Evolutionary conservation across 1,140 invertebrate genomes (phyloP).

Genomic region (Zaprionus taronus): DNA sequence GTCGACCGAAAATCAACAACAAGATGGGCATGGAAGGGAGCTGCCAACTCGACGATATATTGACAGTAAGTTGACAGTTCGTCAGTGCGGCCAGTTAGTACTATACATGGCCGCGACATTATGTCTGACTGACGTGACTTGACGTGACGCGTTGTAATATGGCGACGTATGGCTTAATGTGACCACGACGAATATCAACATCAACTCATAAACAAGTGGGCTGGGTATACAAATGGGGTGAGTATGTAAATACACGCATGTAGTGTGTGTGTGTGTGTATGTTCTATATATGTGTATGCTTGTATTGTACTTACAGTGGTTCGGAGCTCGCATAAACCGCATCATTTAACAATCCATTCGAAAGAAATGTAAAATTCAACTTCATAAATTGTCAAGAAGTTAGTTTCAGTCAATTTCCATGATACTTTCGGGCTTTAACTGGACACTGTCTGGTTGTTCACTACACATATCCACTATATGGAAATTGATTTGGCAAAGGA

Average conservation of each 20-base stretch:
- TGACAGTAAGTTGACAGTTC: conserved; percentile 77
- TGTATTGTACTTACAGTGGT: conserved; percentile 12
- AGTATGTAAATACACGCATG: conserved; percentile 1
- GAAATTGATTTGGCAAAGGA: conserved; percentile 67
- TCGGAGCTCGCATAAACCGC: background rate
- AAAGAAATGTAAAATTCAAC: background rate
- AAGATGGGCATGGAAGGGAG: conserved; percentile 20
- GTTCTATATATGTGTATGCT: background rate
- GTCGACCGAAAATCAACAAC: conserved; percentile 57
- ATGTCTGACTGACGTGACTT: conserved; percentile 53
- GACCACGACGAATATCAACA: conserved; percentile 73
- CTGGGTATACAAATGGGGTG: background rate
- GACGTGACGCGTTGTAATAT: conserved; percentile 55
- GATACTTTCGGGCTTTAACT: too few species aligned
- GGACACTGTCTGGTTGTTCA: background rate
- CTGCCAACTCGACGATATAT: conserved; percentile 53
- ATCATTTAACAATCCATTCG: conserved; percentile 1
- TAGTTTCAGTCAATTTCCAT: background rate
- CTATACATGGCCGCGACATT: conserved; percentile 58
- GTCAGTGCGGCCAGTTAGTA: conserved; percentile 56
- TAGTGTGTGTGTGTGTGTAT: background rate
- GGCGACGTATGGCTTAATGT: conserved; percentile 75
- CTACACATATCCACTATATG: conserved; percentile 38
- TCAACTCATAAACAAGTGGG: conserved; percentile 50
- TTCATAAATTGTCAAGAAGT: conserved; percentile 2